Conservation (phyloP, 1,140 invertebrate genomes). For the Heliconius nattereri region DNA sequence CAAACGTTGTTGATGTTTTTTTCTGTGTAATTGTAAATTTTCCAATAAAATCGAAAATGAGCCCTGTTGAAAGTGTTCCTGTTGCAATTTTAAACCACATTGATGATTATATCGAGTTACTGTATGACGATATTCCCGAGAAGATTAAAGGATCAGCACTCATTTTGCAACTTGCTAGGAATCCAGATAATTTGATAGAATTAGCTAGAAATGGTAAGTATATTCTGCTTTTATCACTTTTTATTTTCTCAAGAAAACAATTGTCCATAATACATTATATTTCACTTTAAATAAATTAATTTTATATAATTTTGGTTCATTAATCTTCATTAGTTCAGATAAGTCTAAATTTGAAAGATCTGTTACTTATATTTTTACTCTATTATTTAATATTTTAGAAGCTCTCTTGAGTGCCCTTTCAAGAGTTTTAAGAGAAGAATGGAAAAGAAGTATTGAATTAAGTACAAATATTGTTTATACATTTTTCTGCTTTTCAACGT, state of each 20-base stretch:
- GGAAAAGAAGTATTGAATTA: constrained; percentile 96
- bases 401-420: constrained; percentile 97
- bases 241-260: too few species aligned
- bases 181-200: constrained; percentile 96
- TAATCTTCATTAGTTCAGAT: background rate
- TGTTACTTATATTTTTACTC: background rate
- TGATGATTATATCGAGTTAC: constrained; percentile 96
- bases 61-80: constrained; percentile 72
- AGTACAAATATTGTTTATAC: constrained; percentile 98
- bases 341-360: background rate
- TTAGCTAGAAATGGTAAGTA: constrained; percentile 92
- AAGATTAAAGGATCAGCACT: constrained; percentile 96
- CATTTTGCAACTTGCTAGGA: constrained; percentile 94
- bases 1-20: background rate
- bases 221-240: too few species aligned
- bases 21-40: background rate
- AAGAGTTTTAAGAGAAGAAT: constrained; percentile 97
- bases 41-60: constrained; percentile 52
- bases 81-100: constrained; percentile 89
- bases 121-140: constrained; percentile 97
- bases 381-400: constrained; percentile 83
- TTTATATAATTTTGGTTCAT: too few species aligned
- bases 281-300: too few species aligned
- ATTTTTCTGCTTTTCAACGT: constrained; percentile 99
- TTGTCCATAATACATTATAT: too few species aligned